phyloP scores from a whole-genome alignment of 2,888 invertebrate species.

The Cetonia aurata region DNA sequence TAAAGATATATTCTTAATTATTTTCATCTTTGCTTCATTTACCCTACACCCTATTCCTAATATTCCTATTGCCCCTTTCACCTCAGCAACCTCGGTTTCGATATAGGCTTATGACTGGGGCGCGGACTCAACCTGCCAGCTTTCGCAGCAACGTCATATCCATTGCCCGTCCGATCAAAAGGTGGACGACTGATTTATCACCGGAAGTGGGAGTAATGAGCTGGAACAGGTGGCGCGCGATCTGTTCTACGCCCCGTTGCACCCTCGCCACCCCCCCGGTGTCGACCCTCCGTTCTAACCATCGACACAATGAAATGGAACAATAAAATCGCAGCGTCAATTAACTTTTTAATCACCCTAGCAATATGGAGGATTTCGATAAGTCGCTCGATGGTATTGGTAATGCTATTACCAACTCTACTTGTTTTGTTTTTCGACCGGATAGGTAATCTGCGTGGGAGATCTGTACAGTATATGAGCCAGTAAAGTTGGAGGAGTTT shows the following conservation, averaged over 20 bases:
- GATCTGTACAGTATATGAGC: slow-evolving; percentile 9
- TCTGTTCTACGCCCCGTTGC: slow-evolving; percentile 30
- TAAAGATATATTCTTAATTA: too few species aligned
- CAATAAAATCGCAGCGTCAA: slow-evolving; percentile 38
- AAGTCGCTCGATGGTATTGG: not conserved
- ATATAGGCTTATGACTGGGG: too few species aligned
- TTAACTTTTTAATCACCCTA: slow-evolving; percentile 30
- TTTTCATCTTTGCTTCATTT: too few species aligned
- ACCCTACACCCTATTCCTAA: too few species aligned
- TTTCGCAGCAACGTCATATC: slow-evolving; percentile 1
- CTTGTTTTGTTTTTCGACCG: not conserved
- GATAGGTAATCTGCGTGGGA: slow-evolving; percentile 27
- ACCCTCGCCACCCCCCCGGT: slow-evolving; percentile 11
- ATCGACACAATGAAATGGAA: slow-evolving; percentile 32
- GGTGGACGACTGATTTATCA: slow-evolving; percentile 60
- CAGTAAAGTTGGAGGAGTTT: too few species aligned
- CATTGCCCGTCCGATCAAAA: slow-evolving; percentile 38
- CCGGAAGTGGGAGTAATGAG: slow-evolving; percentile 65
- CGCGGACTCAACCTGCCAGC: slow-evolving; percentile 1
- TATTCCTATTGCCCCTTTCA: too few species aligned
- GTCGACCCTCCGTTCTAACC: not conserved
- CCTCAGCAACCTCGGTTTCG: too few species aligned
- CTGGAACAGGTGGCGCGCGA: slow-evolving; percentile 64
- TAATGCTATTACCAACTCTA: too few species aligned
- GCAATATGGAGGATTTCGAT: not conserved